phyloP scores from a whole-genome alignment of 2,113 vertebrate species.

The Albula goreensis region DNA sequence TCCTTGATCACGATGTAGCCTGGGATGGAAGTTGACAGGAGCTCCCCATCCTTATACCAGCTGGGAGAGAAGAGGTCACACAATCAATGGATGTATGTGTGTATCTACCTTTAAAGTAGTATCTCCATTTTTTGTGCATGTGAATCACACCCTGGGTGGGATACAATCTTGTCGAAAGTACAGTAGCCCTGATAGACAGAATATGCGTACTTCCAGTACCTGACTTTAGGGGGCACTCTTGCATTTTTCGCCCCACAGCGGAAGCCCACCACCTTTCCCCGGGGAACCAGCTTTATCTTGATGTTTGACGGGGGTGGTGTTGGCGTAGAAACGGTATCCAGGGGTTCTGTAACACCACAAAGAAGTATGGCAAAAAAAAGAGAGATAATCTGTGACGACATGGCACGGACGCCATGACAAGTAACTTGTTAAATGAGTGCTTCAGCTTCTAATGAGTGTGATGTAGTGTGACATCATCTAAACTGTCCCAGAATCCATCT shows the following conservation, averaged over 20 bases:
- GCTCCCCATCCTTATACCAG: conserved; percentile 80
- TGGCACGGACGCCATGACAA: not conserved
- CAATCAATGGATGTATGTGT: not conserved
- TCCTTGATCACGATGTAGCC: conserved; percentile 71
- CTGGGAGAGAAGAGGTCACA: conserved; percentile 43
- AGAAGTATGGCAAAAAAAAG: not conserved
- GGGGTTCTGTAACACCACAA: conserved; percentile 58
- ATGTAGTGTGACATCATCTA: not conserved
- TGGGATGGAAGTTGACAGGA: conserved; percentile 66
- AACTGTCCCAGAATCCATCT: not conserved
- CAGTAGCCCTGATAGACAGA: not conserved
- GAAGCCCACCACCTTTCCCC: conserved; percentile 75
- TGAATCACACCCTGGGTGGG: too few relatives aligned
- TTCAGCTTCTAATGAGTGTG: not conserved
- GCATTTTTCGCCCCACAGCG: conserved; percentile 70
- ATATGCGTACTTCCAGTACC: conserved; percentile 54
- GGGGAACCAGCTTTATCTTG: conserved; percentile 71
- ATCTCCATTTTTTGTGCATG: too few relatives aligned
- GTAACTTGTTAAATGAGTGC: not conserved
- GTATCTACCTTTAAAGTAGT: too few relatives aligned
- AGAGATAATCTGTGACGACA: not conserved
- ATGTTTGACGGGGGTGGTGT: conserved; percentile 61
- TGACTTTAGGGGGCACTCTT: conserved; percentile 62
- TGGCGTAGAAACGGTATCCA: conserved; percentile 54
- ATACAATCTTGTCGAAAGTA: not conserved